phyloP scores from a whole-genome alignment of 2,797 vertebrate genomes.

The Neostethus bicornis region DNA sequence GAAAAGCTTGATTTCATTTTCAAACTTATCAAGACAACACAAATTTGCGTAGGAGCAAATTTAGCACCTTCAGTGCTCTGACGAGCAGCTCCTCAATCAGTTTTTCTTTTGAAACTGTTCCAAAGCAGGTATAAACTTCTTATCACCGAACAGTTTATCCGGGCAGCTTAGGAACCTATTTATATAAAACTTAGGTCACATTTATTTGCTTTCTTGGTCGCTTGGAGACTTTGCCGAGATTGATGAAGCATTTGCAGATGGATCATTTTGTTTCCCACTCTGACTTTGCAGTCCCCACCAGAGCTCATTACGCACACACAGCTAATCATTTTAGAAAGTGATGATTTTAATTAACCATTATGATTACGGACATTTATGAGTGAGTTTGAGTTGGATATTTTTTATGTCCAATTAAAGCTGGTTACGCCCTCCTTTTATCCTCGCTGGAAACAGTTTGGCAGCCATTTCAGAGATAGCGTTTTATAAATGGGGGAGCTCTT shows the following conservation, averaged over 20 bases:
- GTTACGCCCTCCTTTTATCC: slow-evolving; percentile 19
- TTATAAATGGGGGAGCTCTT: slow-evolving; percentile 16
- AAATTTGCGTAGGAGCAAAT: slow-evolving; percentile 47
- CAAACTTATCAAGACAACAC: slow-evolving; percentile 66
- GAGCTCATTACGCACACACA: slow-evolving; percentile 22
- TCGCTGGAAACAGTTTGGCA: slow-evolving; percentile 9
- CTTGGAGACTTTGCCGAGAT: slow-evolving; percentile 32
- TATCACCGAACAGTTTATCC: slow-evolving; percentile 57
- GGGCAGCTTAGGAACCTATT: slow-evolving; percentile 26
- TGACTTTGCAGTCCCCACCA: slow-evolving; percentile 9
- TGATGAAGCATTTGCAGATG: slow-evolving; percentile 31
- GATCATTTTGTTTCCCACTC: slow-evolving; percentile 16
- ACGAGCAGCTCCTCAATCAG: slow-evolving; percentile 63
- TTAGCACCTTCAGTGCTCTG: slow-evolving; percentile 23
- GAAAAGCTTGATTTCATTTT: slow-evolving; percentile 75
- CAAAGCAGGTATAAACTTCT: slow-evolving; percentile 66
- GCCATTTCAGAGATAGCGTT: slow-evolving; percentile 7
- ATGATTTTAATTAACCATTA: slow-evolving; percentile 46
- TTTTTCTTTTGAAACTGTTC: slow-evolving; percentile 72
- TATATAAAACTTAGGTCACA: slow-evolving; percentile 29
- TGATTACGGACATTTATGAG: slow-evolving; percentile 28
- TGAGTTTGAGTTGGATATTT: slow-evolving; percentile 28
- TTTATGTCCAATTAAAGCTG: slow-evolving; percentile 11
- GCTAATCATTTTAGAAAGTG: slow-evolving; percentile 39
- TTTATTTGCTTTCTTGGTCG: slow-evolving; percentile 4